Percentiles rank a stretch among this genome's conserved stretches.
Evolutionary conservation across 2,888 invertebrate genomes (phyloP).

Genomic region (Noctua pronuba): DNA sequence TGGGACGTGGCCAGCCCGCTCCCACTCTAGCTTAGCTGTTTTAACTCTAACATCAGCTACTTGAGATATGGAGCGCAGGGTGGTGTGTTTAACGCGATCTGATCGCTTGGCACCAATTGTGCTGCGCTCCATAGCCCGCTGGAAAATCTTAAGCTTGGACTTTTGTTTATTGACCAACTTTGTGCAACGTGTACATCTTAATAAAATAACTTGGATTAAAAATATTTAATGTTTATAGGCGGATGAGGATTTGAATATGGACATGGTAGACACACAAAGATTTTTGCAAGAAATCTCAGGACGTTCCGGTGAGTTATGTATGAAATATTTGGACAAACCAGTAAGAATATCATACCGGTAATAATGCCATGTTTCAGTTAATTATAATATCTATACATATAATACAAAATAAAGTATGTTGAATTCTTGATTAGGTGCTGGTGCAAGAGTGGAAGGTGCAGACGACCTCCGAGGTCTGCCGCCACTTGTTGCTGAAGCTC

Average conservation of each 20-base stretch:
- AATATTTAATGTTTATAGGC: conserved; percentile 79
- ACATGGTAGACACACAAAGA: conserved; percentile 89
- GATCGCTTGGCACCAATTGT: neutral
- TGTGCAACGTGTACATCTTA: neutral
- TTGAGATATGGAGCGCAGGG: neutral
- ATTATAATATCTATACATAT: neutral
- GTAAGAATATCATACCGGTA: neutral
- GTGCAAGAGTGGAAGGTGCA: conserved; percentile 92
- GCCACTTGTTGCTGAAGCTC: conserved; percentile 91
- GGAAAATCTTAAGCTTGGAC: neutral
- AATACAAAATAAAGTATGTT: neutral
- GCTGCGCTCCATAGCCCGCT: neutral
- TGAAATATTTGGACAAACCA: neutral
- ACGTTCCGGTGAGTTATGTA: conserved; percentile 76
- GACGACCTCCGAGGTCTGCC: conserved; percentile 93
- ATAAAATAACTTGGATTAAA: neutral
- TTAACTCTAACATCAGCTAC: neutral
- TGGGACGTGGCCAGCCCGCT: neutral
- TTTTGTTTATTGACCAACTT: neutral
- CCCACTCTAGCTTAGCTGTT: neutral
- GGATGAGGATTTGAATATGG: conserved; percentile 91
- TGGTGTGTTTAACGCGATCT: neutral
- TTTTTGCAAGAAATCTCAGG: conserved; percentile 92
- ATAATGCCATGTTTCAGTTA: neutral
- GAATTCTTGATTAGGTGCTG: conserved; percentile 84